These are phyloP conservation scores for Notothenia coriiceps DNA, from an alignment of 2,113 vertebrate genomes.

Conservation along the genomic window DNA sequence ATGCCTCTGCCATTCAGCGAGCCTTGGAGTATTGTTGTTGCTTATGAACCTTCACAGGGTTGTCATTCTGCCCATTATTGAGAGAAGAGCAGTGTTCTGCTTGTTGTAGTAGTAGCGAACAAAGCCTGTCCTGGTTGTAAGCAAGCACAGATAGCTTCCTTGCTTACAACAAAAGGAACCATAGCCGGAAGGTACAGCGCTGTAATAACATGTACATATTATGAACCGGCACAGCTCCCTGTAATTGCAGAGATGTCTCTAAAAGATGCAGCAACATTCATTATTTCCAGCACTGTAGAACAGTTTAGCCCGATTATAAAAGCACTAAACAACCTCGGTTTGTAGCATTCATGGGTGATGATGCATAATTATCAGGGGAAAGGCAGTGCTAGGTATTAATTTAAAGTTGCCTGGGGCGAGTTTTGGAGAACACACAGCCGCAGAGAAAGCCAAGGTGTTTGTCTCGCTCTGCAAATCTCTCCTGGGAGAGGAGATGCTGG, in stretches of 20 bases:
- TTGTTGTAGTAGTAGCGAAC: conserved; percentile 13
- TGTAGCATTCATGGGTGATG: conserved; percentile 71
- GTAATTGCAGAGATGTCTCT: conserved; percentile 51
- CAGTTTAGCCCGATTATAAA: conserved; percentile 69
- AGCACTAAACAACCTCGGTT: conserved; percentile 71
- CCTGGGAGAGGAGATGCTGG: conserved; percentile 73
- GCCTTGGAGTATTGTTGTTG: conserved; percentile 33
- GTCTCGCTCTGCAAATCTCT: conserved; percentile 77
- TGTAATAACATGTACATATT: conserved; percentile 68
- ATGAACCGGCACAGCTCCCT: conserved; percentile 44
- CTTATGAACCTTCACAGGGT: conserved; percentile 46
- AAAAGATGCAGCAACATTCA: conserved; percentile 53
- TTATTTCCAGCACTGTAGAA: conserved; percentile 53
- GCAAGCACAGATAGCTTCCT: conserved; percentile 25
- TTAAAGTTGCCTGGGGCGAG: conserved; percentile 71
- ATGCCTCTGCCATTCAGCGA: conserved; percentile 1
- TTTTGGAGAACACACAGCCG: conserved; percentile 78
- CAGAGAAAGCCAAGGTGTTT: conserved; percentile 80
- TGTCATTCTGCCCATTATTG: conserved; percentile 46
- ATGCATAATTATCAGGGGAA: conserved; percentile 73
- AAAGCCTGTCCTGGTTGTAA: conserved; percentile 36
- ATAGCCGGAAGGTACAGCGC: conserved; percentile 26
- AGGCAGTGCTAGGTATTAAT: conserved; percentile 73
- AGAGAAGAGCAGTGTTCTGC: conserved; percentile 19
- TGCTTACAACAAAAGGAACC: conserved; percentile 35